Evolutionary conservation across 2,797 vertebrate genomes (phyloP), one percentile per base, ranked within the genome.

Genomic region (Scomberomorus guttatus): DNA sequence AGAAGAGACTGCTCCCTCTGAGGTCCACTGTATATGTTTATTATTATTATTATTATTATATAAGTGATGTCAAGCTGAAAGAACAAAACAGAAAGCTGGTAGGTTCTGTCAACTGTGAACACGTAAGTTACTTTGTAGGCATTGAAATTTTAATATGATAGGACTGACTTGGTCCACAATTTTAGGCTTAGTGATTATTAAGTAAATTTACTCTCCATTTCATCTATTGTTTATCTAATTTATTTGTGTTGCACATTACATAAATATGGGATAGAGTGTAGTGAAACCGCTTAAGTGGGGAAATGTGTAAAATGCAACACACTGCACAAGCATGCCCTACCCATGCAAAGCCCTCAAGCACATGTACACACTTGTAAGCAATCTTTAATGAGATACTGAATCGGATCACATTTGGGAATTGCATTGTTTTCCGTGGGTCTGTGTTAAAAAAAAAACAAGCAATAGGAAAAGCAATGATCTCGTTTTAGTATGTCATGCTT

Each of bases 341-440:
- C 39, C 37, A 34, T 60, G 29, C 65, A 73, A 65, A 75, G 79
- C 83, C 72, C 79, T 87, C 81, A 80, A 81, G 80, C 89, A 77
- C 85, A 82, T 84, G 80, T 74, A 74, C 57, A 75, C 71, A 77
- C 72, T 84, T 50, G 64, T 75, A 86, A 83, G 77, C 86, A 84
- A 79, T 86, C 71, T 89, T 81, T 85, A 89, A 90, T 90, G 90
- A 90, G 86, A 89, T 87, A 82, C 88, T 86, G 86, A 92, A 90
- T 86, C 64, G 71, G 87, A 90, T 89, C 62, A 80, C 84, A 81
- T 86, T 83, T 87, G 80, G 86, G 89, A 89, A 92, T 81, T 79
- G 72, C 77, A 72, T 68, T 79, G 79, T 84, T 52, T 82, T 83
- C 77, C 54, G 15, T 55, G 54, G 0, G 4, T 55, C 54, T 25